These are phyloP conservation scores for Esox masquinongy DNA, from an alignment of 2,797 vertebrate species.

Conservation along the genomic window DNA sequence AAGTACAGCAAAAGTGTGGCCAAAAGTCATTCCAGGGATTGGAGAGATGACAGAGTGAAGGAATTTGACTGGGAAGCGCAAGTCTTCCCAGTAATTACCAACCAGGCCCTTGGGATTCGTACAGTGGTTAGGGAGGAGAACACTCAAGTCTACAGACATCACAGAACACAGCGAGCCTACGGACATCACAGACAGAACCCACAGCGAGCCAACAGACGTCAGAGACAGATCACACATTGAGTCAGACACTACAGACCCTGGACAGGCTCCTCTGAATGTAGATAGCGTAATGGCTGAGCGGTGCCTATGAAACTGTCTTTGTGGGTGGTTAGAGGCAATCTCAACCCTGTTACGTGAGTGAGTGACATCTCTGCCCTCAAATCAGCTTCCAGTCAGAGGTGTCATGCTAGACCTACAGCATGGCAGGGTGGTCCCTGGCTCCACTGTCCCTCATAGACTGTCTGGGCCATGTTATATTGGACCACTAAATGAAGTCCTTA, in stretches of 20 bases:
- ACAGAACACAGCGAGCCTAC: conserved; percentile 8
- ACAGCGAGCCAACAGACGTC: neutral
- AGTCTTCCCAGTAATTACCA: conserved; percentile 48
- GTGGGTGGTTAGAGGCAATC: conserved; percentile 13
- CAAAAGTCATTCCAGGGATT: conserved; percentile 57
- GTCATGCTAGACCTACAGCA: conserved; percentile 66
- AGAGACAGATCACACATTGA: neutral
- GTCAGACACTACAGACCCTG: neutral
- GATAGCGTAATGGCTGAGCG: neutral
- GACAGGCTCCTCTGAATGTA: conserved; percentile 8
- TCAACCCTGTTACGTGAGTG: conserved; percentile 36
- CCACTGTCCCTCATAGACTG: neutral
- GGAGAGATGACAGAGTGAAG: conserved; percentile 38
- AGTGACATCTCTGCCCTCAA: conserved; percentile 44
- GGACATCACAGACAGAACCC: neutral
- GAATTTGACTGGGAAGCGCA: conserved; percentile 43
- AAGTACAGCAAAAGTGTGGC: conserved; percentile 57
- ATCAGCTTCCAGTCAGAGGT: conserved; percentile 51
- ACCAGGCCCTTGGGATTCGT: conserved; percentile 32
- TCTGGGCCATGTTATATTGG: neutral
- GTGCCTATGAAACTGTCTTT: conserved; percentile 25
- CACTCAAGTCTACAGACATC: conserved; percentile 46
- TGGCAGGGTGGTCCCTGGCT: neutral
- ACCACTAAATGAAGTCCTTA: conserved; percentile 21
- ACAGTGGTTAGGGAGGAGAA: conserved; percentile 37